These are phyloP conservation scores for Patella ulyssiponensis DNA, from an alignment of 2,888 invertebrate genomes.

Conservation along the genomic window DNA sequence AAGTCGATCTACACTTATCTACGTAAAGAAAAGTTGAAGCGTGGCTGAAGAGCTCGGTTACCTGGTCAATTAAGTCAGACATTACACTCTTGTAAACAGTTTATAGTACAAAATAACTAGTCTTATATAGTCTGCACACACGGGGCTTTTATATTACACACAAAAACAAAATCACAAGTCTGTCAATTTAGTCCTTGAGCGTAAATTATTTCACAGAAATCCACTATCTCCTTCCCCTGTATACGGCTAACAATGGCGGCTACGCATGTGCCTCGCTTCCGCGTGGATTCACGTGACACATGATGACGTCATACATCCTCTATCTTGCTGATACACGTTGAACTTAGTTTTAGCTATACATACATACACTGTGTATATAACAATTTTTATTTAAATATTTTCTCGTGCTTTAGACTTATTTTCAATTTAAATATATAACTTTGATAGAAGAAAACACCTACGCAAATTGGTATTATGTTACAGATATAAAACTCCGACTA, in stretches of 20 bases:
- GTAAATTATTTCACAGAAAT: conserved; percentile 38
- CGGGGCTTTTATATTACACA: conserved; percentile 23
- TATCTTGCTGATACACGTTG: not conserved
- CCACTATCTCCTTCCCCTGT: conserved; percentile 47
- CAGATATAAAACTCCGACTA: too few relatives aligned
- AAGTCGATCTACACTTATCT: not conserved
- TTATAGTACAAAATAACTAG: conserved; percentile 39
- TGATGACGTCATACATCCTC: conserved; percentile 44
- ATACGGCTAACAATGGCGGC: conserved; percentile 66
- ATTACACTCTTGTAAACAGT: conserved; percentile 60
- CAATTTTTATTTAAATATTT: too few relatives aligned
- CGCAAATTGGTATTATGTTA: too few relatives aligned
- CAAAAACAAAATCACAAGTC: conserved; percentile 19
- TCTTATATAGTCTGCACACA: conserved; percentile 42
- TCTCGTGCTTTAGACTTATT: too few relatives aligned
- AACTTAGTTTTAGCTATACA: not conserved
- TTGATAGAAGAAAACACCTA: too few relatives aligned
- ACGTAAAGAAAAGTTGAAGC: conserved; percentile 21
- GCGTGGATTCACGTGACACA: conserved; percentile 63
- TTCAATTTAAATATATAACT: too few relatives aligned
- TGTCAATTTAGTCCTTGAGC: conserved; percentile 28
- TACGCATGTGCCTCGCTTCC: conserved; percentile 69
- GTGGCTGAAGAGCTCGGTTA: conserved; percentile 39
- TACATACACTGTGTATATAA: too few relatives aligned
- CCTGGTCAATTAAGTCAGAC: conserved; percentile 71